Evolutionary conservation across 2,797 vertebrate genomes (phyloP), one percentile per base, ranked within the genome.

Genomic region (Sitta carolinensis): DNA sequence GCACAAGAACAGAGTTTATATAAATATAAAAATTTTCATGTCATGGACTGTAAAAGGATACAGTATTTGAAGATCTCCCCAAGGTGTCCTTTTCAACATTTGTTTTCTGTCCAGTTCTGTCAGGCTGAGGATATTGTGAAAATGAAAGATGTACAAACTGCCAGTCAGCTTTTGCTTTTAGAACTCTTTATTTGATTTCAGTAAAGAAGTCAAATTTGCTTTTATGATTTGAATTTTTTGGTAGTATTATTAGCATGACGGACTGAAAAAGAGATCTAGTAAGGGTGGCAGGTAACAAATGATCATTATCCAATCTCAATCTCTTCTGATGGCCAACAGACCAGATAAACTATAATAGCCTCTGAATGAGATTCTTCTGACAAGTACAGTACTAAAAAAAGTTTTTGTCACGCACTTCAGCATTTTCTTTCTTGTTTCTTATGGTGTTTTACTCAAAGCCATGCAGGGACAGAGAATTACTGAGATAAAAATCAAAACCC

Each of bases 401-500:
- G 4, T 29, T 75, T 29, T 74, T 93, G 36, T 82, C 14, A 20
- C 26, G 32, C 5, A 13, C 19, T 69, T 16, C 29, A 72, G 43
- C 11, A 48, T 77, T 58, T 59, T 86, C 15, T 45, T 40, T 73
- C 42, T 34, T 45, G 69, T 94, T 94, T 89, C 25, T 50, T 57
- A 48, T 22, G 8, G 21, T 62, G 8, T 87, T 89, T 92, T 79
- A 73, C 68, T 43, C 64, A 75, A 75, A 97, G 55, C 36, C 58
- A 84, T 61, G 42, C 69, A 70, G 68, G 4, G 61, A 75, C 51
- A 62, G 54, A 42, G 67, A 87, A 88, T 19, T 93, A 85, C 94
- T 93, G 73, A 91, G 64, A 80, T 50, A 81, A 88, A 96, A 93
- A 94, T 89, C 72, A 89, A 96, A 96, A 90, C 52, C 55, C 91